Percentiles rank a stretch among this genome's conserved stretches.
Evolutionary conservation across 2,888 invertebrate genomes (phyloP).

Genomic region (Torymus auratus): DNA sequence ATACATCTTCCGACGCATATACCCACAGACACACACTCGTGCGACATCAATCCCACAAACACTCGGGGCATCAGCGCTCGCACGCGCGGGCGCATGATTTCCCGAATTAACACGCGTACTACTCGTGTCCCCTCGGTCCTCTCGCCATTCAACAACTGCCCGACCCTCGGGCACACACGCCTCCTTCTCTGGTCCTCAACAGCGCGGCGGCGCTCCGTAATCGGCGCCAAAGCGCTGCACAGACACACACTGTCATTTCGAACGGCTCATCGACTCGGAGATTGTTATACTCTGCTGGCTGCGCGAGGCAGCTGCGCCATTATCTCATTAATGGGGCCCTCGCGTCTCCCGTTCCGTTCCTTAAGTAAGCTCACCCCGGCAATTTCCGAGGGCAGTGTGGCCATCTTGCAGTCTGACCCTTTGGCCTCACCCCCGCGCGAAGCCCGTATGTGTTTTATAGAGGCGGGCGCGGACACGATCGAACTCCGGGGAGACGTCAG

Average conservation of each 20-base stretch:
- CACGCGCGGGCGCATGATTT: conserved; percentile 14
- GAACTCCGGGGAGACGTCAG: conserved; percentile 19
- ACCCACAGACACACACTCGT: not conserved
- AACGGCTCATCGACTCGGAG: conserved; percentile 74
- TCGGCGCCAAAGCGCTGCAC: conserved; percentile 38
- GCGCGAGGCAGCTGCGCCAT: conserved; percentile 60
- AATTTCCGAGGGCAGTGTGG: conserved; percentile 73
- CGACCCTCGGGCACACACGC: no score
- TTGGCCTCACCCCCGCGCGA: no score
- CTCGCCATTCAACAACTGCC: no score
- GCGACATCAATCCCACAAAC: conserved; percentile 1
- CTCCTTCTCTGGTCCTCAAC: no score
- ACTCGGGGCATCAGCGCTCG: not conserved
- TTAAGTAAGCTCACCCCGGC: conserved; percentile 75
- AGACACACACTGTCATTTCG: conserved; percentile 68
- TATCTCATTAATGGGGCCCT: conserved; percentile 73
- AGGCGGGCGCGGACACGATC: conserved; percentile 12
- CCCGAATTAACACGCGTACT: conserved; percentile 39
- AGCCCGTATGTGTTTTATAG: no score
- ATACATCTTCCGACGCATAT: not conserved
- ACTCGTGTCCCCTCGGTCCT: conserved; percentile 16
- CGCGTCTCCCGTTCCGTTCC: conserved; percentile 35
- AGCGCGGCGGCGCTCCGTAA: not conserved
- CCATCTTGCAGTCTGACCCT: conserved; percentile 68
- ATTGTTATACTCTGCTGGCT: conserved; percentile 58